Conservation (phyloP, 2,113 vertebrate species). For the Pterocles burchelli region DNA sequence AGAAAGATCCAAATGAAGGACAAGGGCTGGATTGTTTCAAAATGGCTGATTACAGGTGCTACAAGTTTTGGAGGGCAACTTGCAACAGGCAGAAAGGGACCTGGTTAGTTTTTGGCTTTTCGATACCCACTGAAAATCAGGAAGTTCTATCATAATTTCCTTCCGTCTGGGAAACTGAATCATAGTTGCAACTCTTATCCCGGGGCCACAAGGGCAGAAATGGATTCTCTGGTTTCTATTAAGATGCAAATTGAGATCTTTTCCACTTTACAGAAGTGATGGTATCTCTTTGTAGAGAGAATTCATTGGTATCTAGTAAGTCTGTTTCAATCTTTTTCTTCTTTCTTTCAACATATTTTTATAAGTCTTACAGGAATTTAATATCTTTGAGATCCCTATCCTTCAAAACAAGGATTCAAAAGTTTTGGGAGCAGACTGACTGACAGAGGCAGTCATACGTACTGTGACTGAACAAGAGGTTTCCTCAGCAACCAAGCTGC, state of each 20-base stretch:
- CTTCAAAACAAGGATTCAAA: slow-evolving; percentile 15
- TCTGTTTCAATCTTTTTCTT: not conserved
- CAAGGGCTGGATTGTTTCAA: not conserved
- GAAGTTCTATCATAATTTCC: not conserved
- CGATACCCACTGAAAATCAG: not conserved
- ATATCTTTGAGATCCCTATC: not conserved
- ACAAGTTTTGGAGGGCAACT: not conserved
- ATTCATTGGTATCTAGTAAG: slow-evolving; percentile 33
- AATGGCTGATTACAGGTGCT: not conserved
- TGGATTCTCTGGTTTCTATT: slow-evolving; percentile 57
- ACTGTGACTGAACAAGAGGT: not conserved
- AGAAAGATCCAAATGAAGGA: not conserved
- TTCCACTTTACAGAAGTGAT: slow-evolving; percentile 52
- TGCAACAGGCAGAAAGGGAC: not conserved
- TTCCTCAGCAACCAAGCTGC: not conserved
- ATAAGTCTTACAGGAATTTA: slow-evolving; percentile 40
- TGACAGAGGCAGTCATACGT: not conserved
- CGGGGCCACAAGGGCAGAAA: slow-evolving; percentile 14
- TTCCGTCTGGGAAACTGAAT: slow-evolving; percentile 13
- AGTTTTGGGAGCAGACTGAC: not conserved
- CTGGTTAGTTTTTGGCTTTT: not conserved
- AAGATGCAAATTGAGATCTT: slow-evolving; percentile 62
- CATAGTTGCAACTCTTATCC: slow-evolving; percentile 1
- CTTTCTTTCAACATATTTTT: slow-evolving; percentile 20
- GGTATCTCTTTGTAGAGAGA: slow-evolving; percentile 32